Evolutionary conservation across 1,140 invertebrate species (phyloP).

Genomic region (Propsilocerus akamusi): DNA sequence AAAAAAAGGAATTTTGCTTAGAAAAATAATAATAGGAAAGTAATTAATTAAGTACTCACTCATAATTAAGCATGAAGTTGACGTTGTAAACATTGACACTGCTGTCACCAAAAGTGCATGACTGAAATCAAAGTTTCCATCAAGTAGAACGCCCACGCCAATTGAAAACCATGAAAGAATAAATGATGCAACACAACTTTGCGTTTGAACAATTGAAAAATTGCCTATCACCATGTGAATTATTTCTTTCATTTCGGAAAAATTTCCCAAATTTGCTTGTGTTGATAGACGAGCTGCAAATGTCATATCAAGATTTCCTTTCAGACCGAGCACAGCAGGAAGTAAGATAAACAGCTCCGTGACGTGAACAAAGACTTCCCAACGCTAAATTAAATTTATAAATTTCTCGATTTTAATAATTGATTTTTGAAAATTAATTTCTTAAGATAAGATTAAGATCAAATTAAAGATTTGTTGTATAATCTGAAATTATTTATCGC

Average conservation of each 20-base stretch:
- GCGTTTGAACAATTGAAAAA: slow-evolving; percentile 76
- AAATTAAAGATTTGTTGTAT: too few species aligned
- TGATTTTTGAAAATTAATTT: neutral
- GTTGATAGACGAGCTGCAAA: slow-evolving; percentile 84
- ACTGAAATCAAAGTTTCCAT: too few species aligned
- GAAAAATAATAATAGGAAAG: too few species aligned
- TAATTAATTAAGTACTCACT: too few species aligned
- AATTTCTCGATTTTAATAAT: slow-evolving; percentile 12
- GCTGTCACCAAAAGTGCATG: slow-evolving; percentile 72
- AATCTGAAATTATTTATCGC: too few species aligned
- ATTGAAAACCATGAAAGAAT: slow-evolving; percentile 74
- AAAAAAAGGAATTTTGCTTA: too few species aligned
- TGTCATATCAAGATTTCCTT: slow-evolving; percentile 97
- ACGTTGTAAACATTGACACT: slow-evolving; percentile 76
- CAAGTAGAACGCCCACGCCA: slow-evolving; percentile 63
- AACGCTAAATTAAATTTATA: too few species aligned
- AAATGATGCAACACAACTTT: slow-evolving; percentile 85
- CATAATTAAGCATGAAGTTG: slow-evolving; percentile 62
- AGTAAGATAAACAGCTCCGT: slow-evolving; percentile 86
- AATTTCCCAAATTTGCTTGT: slow-evolving; percentile 64
- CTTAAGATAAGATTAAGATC: neutral
- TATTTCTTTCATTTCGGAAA: slow-evolving; percentile 45
- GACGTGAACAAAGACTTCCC: slow-evolving; percentile 67
- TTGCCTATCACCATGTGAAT: slow-evolving; percentile 67
- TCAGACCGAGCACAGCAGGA: slow-evolving; percentile 83